Percentiles rank a stretch among this genome's conserved stretches.
phyloP scores from a whole-genome alignment of 1,140 invertebrate species.

The Habropoda laboriosa region DNA sequence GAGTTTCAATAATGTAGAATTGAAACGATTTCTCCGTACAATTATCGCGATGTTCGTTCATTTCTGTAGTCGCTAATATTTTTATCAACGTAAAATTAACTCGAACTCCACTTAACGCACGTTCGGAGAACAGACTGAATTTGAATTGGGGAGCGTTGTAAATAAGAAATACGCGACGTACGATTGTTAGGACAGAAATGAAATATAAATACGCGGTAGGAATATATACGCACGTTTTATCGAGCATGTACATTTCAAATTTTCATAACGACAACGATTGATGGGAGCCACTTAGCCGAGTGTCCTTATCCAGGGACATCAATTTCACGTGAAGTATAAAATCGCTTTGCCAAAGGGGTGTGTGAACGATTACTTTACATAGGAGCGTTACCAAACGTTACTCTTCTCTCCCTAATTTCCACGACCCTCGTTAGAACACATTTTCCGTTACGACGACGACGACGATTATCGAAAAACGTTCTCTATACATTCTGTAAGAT shows the following conservation, averaged over 20 bases:
- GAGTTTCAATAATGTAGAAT: not conserved
- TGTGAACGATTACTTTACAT: slow-evolving; percentile 40
- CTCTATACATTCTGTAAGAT: not conserved
- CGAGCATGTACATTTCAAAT: not conserved
- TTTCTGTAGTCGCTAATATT: too few relatives aligned
- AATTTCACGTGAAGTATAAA: slow-evolving; percentile 24
- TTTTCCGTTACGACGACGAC: not conserved
- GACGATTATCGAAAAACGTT: not conserved
- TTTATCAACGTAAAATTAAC: too few relatives aligned
- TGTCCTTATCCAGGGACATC: not conserved
- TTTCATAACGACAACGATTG: slow-evolving; percentile 35
- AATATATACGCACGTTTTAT: not conserved
- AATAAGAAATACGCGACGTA: too few relatives aligned
- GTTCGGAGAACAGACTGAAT: too few relatives aligned
- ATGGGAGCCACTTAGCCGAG: not conserved
- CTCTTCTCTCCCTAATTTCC: not conserved
- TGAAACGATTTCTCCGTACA: too few relatives aligned
- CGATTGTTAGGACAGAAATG: too few relatives aligned
- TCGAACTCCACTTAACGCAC: too few relatives aligned
- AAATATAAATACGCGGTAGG: not conserved
- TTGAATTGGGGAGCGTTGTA: too few relatives aligned
- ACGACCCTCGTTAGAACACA: not conserved
- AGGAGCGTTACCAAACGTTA: slow-evolving; percentile 25
- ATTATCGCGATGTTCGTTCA: not conserved
- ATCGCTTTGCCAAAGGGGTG: slow-evolving; percentile 44